phyloP scores from a whole-genome alignment of 2,113 vertebrate genomes.

The Limanda limanda region DNA sequence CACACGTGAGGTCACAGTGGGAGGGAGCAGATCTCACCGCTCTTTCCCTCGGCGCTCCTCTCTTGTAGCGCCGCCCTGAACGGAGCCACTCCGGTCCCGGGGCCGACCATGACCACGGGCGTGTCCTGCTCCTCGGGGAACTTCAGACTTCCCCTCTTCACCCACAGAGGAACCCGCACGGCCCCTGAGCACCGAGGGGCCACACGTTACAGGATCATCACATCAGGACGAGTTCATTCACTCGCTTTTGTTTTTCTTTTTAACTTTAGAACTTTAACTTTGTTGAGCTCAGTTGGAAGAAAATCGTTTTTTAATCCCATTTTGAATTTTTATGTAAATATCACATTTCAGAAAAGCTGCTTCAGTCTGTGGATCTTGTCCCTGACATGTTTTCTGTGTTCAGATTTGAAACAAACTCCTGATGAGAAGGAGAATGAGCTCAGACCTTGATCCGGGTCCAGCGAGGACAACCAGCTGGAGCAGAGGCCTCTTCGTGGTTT shows the following conservation, averaged over 20 bases:
- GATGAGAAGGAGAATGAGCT: not conserved
- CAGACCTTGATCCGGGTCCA: constrained; percentile 86
- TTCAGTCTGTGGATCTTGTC: too few relatives aligned
- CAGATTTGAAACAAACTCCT: not conserved
- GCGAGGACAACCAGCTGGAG: constrained; percentile 92
- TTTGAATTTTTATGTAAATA: too few relatives aligned
- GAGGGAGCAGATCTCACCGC: constrained; percentile 74
- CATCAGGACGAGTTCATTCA: too few relatives aligned
- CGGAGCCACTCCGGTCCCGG: constrained; percentile 95
- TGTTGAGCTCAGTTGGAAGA: too few relatives aligned
- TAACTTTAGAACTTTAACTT: too few relatives aligned
- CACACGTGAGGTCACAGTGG: not conserved
- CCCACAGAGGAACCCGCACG: constrained; percentile 89
- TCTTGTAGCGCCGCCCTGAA: constrained; percentile 93
- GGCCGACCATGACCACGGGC: constrained; percentile 92
- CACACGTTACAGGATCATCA: not conserved
- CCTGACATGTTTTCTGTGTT: too few relatives aligned
- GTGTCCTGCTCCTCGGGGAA: constrained; percentile 84
- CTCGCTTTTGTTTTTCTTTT: too few relatives aligned
- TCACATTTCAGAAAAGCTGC: too few relatives aligned
- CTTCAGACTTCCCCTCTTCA: constrained; percentile 87
- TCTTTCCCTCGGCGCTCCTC: constrained; percentile 80
- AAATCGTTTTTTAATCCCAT: too few relatives aligned
- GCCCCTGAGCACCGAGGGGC: constrained; percentile 72
- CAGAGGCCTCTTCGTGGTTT: constrained; percentile 91